phyloP scores from a whole-genome alignment of 2,888 invertebrate genomes.

The Fragum whitleyi region DNA sequence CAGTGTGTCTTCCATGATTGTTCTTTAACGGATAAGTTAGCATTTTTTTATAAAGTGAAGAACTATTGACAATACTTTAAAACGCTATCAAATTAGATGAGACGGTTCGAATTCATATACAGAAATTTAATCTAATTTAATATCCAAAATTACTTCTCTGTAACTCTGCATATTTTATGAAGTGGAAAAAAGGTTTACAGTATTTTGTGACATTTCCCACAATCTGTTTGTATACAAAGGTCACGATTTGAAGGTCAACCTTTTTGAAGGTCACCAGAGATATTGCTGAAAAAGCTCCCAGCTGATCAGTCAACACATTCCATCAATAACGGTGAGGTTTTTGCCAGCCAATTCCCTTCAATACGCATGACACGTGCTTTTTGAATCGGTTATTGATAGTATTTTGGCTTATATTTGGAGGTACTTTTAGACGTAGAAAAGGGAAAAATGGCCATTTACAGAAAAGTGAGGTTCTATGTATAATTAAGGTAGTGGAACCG shows the following conservation, averaged over 20 bases:
- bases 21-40: too few relatives aligned
- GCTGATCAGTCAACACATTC: not conserved
- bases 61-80: too few relatives aligned
- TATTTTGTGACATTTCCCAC: constrained; percentile 16
- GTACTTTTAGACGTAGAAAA: not conserved
- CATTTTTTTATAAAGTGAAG: too few relatives aligned
- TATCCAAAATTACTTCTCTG: too few relatives aligned
- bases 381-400: not conserved
- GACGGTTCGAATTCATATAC: not conserved
- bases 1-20: too few relatives aligned
- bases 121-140: too few relatives aligned
- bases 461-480: too few relatives aligned
- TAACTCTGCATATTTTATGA: too few relatives aligned
- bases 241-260: constrained; percentile 6
- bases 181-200: not conserved
- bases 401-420: not conserved
- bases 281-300: constrained; percentile 6
- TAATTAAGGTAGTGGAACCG: too few relatives aligned
- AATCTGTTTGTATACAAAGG: not conserved
- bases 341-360: not conserved
- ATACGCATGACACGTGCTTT: not conserved
- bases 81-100: too few relatives aligned
- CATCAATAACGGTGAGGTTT: not conserved
- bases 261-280: not conserved
- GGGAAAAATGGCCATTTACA: not conserved